Conservation (phyloP, 2,888 invertebrate genomes). For the Seira sanloemensis region DNA sequence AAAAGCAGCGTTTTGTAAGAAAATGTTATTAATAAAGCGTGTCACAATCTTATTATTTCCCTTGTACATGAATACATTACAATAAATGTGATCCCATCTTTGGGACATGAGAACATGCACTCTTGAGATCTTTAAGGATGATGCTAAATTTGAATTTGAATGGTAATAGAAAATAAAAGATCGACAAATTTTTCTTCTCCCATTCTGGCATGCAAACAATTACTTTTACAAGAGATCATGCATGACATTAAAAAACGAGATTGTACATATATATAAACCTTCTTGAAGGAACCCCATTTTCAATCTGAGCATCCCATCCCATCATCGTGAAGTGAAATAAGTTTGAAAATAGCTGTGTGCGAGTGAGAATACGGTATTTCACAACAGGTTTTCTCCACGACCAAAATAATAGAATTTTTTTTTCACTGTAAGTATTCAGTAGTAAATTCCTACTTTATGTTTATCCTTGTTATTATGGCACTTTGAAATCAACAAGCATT, state of each 20-base stretch:
- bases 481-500: not conserved
- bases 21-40: conserved; percentile 10
- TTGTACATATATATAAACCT: too few relatives aligned
- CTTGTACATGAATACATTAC: not conserved
- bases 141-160: not conserved
- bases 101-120: not conserved
- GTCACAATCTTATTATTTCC: not conserved
- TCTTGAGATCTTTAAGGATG: not conserved
- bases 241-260: conserved; percentile 3
- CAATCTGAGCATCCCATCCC: too few relatives aligned
- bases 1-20: not conserved
- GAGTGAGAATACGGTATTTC: conserved; percentile 37
- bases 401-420: too few relatives aligned
- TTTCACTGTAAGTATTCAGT: not conserved
- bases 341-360: too few relatives aligned
- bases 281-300: too few relatives aligned
- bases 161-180: not conserved
- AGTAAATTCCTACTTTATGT: not conserved
- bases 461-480: not conserved
- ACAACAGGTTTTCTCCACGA: conserved; percentile 60
- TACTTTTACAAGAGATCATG: conserved; percentile 49
- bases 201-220: not conserved
- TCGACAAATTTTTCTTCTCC: not conserved
- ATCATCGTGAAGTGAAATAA: too few relatives aligned
- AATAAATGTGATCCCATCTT: conserved; percentile 36